Evolutionary conservation across 2,113 vertebrate species (phyloP).

Genomic region (Thomomys bottae): DNA sequence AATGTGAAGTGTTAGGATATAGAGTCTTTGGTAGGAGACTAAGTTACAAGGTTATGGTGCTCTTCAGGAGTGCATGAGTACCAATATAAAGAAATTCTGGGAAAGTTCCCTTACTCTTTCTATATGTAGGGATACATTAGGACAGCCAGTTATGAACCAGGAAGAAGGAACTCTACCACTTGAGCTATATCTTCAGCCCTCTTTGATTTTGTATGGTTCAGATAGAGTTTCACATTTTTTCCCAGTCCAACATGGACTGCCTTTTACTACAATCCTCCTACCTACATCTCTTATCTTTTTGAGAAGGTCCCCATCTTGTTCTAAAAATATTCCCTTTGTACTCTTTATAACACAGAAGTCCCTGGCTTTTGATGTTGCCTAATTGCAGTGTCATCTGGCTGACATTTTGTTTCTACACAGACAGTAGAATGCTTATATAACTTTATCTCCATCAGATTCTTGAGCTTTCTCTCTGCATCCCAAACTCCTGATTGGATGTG

Average conservation of each 20-base stretch:
- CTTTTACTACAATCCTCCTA: too few species aligned
- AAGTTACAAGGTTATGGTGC: neutral
- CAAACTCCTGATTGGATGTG: neutral
- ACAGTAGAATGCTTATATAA: neutral
- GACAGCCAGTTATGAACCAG: neutral
- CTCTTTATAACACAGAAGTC: neutral
- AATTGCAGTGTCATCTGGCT: neutral
- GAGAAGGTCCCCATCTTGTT: neutral
- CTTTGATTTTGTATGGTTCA: too few species aligned
- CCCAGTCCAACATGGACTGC: too few species aligned
- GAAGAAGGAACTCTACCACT: too few species aligned
- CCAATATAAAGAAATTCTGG: too few species aligned
- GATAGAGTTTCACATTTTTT: too few species aligned
- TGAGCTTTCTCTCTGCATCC: neutral
- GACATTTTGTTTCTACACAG: neutral
- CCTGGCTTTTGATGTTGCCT: neutral
- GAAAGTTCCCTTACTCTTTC: fast-evolving
- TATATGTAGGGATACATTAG: neutral
- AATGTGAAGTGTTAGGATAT: neutral
- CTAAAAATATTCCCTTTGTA: neutral
- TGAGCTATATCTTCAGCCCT: too few species aligned
- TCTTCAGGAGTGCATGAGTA: too few species aligned
- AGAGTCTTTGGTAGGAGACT: neutral
- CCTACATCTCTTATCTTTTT: neutral
- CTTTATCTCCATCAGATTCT: neutral